phyloP scores from a whole-genome alignment of 2,113 vertebrate genomes.

The Ptilonorhynchus violaceus region DNA sequence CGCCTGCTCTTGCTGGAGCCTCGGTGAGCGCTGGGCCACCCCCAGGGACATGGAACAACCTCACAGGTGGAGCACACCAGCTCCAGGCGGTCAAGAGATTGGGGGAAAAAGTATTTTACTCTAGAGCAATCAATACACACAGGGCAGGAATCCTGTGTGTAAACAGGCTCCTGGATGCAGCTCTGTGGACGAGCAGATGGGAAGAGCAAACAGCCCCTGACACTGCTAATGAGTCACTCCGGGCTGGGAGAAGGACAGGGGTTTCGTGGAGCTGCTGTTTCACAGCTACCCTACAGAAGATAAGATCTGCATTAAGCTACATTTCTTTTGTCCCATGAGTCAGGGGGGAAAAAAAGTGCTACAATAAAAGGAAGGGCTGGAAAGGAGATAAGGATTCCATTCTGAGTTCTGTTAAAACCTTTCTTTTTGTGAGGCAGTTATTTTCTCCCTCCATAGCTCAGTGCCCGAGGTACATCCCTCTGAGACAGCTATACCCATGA shows the following conservation, averaged over 20 bases:
- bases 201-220: neutral
- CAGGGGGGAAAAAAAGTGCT: neutral
- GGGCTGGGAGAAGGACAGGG: neutral
- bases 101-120: neutral
- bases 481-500: neutral
- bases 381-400: neutral
- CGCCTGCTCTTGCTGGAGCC: neutral
- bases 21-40: neutral
- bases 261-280: neutral
- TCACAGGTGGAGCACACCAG: neutral
- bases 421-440: neutral
- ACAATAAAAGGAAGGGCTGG: neutral
- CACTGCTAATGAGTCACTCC: neutral
- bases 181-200: neutral
- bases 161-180: neutral
- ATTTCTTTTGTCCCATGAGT: neutral
- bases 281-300: neutral
- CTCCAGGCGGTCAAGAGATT: neutral
- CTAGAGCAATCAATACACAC: neutral
- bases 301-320: neutral
- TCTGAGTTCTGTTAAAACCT: neutral
- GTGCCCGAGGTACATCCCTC: neutral
- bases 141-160: neutral
- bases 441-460: neutral
- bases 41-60: neutral